Conservation (phyloP, 2,888 invertebrate species). For the Tromatobia lineatoria region DNA sequence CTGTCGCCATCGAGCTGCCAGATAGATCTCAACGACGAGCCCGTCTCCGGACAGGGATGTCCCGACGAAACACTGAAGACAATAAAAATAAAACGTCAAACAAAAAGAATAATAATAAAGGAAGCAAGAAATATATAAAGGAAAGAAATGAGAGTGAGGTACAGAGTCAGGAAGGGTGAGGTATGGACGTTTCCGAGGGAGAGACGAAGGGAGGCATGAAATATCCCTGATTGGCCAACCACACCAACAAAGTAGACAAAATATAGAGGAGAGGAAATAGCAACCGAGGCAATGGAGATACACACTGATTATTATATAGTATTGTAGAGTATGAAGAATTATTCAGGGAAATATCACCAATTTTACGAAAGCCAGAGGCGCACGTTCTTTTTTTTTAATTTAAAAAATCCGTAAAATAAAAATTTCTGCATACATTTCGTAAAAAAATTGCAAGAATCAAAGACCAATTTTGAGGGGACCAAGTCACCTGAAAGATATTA, state of each 20-base stretch:
- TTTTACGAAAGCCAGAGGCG: too few relatives aligned
- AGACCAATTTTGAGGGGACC: too few relatives aligned
- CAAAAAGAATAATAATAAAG: conserved; percentile 33
- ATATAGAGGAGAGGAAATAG: conserved; percentile 34
- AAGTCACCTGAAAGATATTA: too few relatives aligned
- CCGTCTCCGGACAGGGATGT: conserved; percentile 41
- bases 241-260: conserved; percentile 54
- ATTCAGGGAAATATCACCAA: too few relatives aligned
- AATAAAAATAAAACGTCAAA: conserved; percentile 46
- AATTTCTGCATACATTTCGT: too few relatives aligned
- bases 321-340: too few relatives aligned
- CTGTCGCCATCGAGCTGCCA: conserved; percentile 61
- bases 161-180: conserved; percentile 32
- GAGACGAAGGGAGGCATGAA: conserved; percentile 33
- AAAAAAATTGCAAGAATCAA: too few relatives aligned
- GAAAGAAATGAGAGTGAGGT: conserved; percentile 57
- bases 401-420: too few relatives aligned
- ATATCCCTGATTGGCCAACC: conserved; percentile 62
- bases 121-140: conserved; percentile 7
- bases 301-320: conserved; percentile 63
- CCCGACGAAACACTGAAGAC: conserved; percentile 41
- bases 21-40: conserved; percentile 47
- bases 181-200: conserved; percentile 17
- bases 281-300: conserved; percentile 29
- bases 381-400: too few relatives aligned